Conservation (phyloP, 2,888 invertebrate genomes). For the Steinernema hermaphroditum region DNA sequence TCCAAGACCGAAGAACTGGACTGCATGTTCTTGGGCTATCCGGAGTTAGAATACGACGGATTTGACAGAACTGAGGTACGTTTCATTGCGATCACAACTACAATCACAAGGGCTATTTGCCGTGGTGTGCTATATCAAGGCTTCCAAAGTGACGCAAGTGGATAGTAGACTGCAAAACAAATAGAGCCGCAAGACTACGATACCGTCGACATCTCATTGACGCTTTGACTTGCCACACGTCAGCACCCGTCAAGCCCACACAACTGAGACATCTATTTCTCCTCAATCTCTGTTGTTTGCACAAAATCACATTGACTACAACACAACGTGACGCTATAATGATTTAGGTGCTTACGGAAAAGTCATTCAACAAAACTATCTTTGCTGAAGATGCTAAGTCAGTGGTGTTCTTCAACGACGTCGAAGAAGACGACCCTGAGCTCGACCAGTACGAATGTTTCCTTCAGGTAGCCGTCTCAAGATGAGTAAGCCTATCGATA, state of each 20-base stretch:
- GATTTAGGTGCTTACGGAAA: conserved; percentile 60
- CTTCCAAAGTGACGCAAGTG: background rate
- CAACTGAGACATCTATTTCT: conserved; percentile 6
- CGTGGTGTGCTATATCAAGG: no score
- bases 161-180: background rate
- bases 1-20: conserved; percentile 49
- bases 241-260: conserved; percentile 12
- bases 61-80: conserved; percentile 39
- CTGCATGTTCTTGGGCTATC: conserved; percentile 67
- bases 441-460: conserved; percentile 67
- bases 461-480: conserved; percentile 57
- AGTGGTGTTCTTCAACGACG: conserved; percentile 66
- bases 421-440: conserved; percentile 64
- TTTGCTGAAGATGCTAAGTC: conserved; percentile 66
- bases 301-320: background rate
- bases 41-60: conserved; percentile 66
- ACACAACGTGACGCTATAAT: background rate
- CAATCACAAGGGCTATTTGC: no score
- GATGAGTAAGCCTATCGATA: background rate
- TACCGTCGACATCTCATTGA: background rate
- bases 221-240: background rate
- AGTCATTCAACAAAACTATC: conserved; percentile 66
- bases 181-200: background rate
- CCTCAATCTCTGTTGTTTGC: background rate
- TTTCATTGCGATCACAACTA: no score